These are phyloP conservation scores for Mythimna loreyi DNA, from an alignment of 2,888 invertebrate species.

Conservation along the genomic window DNA sequence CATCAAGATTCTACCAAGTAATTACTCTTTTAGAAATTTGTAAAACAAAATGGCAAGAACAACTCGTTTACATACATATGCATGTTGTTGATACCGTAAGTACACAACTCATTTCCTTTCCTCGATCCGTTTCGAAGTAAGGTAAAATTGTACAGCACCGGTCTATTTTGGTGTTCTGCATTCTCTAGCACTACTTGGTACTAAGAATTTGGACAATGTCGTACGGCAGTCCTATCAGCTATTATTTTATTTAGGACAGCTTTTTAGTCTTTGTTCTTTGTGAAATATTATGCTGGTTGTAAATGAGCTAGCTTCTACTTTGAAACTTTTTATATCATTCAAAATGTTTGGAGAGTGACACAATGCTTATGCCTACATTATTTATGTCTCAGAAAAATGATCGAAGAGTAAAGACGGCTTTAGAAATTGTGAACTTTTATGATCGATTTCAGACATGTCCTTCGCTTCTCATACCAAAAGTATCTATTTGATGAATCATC, in stretches of 20 bases:
- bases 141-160: constrained; percentile 42
- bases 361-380: constrained; percentile 8
- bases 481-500: constrained; percentile 19
- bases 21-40: constrained; percentile 26
- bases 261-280: neutral
- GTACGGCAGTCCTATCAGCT: constrained; percentile 1
- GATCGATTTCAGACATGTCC: constrained; percentile 34
- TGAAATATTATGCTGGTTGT: constrained; percentile 7
- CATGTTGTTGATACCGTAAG: constrained; percentile 58
- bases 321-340: neutral
- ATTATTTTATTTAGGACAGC: constrained; percentile 25
- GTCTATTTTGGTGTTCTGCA: constrained; percentile 53
- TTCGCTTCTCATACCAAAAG: constrained; percentile 17
- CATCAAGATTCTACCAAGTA: constrained; percentile 9
- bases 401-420: constrained; percentile 35
- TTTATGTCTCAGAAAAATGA: constrained; percentile 31
- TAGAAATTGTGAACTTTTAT: constrained; percentile 35
- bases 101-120: constrained; percentile 67
- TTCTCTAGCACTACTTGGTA: constrained; percentile 31
- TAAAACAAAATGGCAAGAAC: constrained; percentile 37
- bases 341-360: constrained; percentile 2
- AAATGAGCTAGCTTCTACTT: constrained; percentile 4
- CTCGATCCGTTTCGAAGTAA: constrained; percentile 54
- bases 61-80: constrained; percentile 50
- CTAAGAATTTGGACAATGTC: constrained; percentile 44